These are phyloP conservation scores for Melanitta fusca DNA, from an alignment of 2,797 vertebrate species.

Conservation along the genomic window DNA sequence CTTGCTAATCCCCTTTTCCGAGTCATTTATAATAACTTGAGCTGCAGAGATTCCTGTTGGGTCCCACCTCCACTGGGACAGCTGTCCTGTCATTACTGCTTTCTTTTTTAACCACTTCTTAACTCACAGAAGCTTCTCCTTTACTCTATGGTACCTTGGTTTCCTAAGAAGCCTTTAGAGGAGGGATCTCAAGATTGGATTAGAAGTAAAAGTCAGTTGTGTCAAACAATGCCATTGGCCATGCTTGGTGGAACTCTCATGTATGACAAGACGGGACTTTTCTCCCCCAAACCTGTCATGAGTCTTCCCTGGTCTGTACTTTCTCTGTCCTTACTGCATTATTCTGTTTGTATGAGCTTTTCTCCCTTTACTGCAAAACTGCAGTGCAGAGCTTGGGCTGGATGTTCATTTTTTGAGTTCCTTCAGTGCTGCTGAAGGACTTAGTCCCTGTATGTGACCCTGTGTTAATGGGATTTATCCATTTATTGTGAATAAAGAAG, in stretches of 20 bases:
- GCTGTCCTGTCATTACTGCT: background rate
- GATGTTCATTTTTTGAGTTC: background rate
- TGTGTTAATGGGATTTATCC: background rate
- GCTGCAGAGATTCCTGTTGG: background rate
- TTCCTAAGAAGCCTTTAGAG: background rate
- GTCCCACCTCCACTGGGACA: background rate
- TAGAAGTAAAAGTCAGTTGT: background rate
- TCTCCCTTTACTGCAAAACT: background rate
- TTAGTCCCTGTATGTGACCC: background rate
- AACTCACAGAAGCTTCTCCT: background rate
- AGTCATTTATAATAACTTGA: constrained; percentile 10
- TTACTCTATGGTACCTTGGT: background rate
- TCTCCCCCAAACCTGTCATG: background rate
- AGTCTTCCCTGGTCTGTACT: background rate
- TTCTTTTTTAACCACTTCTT: background rate
- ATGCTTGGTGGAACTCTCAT: background rate
- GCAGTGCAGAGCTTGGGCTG: background rate
- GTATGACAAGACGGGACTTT: background rate
- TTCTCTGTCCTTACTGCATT: background rate
- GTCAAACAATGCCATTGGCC: background rate
- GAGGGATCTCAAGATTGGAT: background rate
- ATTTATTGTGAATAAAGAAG: background rate
- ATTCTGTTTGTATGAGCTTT: background rate
- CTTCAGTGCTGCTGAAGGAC: background rate
- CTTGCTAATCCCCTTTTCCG: constrained; percentile 44